Conservation (phyloP, 2,797 vertebrate species). For the Ctenopoma multispine region DNA sequence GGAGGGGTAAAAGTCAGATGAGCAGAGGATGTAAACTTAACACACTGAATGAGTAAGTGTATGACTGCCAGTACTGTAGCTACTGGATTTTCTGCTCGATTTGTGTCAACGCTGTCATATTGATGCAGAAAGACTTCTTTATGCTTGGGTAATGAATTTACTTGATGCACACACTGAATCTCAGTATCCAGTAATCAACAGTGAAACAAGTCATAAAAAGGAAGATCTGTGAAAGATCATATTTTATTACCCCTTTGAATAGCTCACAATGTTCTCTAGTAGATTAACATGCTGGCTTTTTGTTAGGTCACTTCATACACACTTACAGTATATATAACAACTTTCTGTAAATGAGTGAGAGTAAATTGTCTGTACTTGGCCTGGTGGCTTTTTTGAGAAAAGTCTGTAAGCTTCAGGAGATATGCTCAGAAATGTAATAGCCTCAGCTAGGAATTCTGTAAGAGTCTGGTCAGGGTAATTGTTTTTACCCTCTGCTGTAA, state of each 20-base stretch:
- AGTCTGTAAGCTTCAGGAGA: not conserved
- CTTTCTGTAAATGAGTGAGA: not conserved
- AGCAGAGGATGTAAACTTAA: slow-evolving; percentile 51
- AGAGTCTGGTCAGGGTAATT: slow-evolving; percentile 14
- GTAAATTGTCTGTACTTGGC: not conserved
- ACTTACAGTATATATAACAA: not conserved
- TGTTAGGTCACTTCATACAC: not conserved
- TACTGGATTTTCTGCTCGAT: slow-evolving; percentile 26
- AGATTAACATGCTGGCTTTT: not conserved
- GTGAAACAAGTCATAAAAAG: not conserved
- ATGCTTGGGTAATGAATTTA: not conserved
- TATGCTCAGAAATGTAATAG: slow-evolving; percentile 18
- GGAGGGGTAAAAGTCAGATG: slow-evolving; percentile 35
- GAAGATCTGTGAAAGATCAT: not conserved
- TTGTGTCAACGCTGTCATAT: slow-evolving; percentile 20
- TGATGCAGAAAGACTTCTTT: not conserved
- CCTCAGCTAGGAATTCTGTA: slow-evolving; percentile 3
- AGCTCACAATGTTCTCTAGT: not conserved
- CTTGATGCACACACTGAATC: not conserved
- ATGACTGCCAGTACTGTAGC: slow-evolving; percentile 4
- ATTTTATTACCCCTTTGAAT: too few relatives aligned
- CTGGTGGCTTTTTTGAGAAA: slow-evolving; percentile 2
- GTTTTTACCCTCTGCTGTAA: not conserved
- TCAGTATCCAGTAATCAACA: not conserved
- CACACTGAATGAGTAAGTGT: slow-evolving; percentile 36